A percentile compares a stretch with the other conserved stretches of the same genome.
Conservation (phyloP, 2,888 invertebrate genomes). For the Dioctria linearis region DNA sequence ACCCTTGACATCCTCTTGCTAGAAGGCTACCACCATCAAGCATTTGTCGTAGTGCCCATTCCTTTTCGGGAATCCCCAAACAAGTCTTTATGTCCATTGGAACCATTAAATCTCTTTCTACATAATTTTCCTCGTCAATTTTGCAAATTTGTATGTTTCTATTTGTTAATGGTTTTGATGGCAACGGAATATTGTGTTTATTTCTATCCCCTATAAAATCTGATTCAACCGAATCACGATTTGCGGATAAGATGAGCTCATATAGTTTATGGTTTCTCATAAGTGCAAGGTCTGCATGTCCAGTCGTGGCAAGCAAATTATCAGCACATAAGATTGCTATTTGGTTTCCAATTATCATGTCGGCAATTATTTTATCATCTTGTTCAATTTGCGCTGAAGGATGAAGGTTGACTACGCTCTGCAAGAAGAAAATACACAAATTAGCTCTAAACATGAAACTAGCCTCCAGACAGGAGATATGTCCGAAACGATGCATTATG, state of each 20-base stretch:
- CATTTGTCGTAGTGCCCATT: constrained; percentile 87
- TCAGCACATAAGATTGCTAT: constrained; percentile 94
- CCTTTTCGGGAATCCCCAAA: constrained; percentile 78
- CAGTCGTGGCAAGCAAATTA: constrained; percentile 91
- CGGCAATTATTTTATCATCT: constrained; percentile 75
- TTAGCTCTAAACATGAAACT: too few species aligned
- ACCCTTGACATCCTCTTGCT: constrained; percentile 87
- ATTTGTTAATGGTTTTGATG: constrained; percentile 75
- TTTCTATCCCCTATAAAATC: constrained; percentile 91
- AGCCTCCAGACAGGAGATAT: too few species aligned
- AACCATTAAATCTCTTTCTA: constrained; percentile 70
- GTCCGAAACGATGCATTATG: too few species aligned
- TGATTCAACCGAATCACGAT: constrained; percentile 90
- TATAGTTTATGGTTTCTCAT: constrained; percentile 84
- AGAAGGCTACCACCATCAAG: constrained; percentile 82
- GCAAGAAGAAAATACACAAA: background rate
- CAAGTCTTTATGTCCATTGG: constrained; percentile 74
- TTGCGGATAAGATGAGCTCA: constrained; percentile 89
- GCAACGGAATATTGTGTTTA: constrained; percentile 86
- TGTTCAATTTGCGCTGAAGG: constrained; percentile 72
- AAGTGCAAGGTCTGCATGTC: constrained; percentile 87
- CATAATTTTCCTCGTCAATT: constrained; percentile 63
- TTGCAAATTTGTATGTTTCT: constrained; percentile 49
- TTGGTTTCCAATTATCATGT: constrained; percentile 96
- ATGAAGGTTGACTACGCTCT: constrained; percentile 85